phyloP scores from a whole-genome alignment of 2,113 vertebrate genomes.

The Kryptolebias marmoratus region DNA sequence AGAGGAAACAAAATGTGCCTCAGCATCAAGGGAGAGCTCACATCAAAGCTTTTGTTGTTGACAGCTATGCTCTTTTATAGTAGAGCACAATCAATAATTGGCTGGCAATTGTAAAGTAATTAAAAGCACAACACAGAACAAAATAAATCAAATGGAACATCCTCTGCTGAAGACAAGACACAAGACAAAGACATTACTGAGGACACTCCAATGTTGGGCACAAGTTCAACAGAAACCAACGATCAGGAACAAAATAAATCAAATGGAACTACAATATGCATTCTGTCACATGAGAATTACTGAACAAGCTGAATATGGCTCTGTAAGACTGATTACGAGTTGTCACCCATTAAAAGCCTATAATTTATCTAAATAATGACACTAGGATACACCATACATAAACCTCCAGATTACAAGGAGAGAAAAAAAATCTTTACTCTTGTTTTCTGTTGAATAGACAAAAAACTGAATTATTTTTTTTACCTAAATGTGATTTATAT shows the following conservation, averaged over 20 bases:
- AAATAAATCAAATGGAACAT: constrained; percentile 1
- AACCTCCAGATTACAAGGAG: neutral
- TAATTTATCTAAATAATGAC: neutral
- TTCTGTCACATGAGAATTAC: neutral
- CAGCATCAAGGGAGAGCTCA: neutral
- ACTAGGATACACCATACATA: neutral
- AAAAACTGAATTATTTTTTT: neutral
- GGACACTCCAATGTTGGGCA: no score
- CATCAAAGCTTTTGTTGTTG: neutral
- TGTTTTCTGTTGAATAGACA: neutral
- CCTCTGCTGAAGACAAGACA: no score
- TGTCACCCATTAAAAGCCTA: neutral
- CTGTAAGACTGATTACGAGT: neutral
- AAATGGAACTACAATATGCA: constrained; percentile 1
- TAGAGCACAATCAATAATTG: neutral
- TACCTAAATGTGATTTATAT: neutral
- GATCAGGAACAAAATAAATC: neutral
- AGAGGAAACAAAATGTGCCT: neutral
- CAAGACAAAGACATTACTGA: no score
- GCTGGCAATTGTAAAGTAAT: constrained; percentile 8
- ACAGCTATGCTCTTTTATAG: constrained; percentile 1
- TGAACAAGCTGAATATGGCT: neutral
- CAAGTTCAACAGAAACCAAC: no score
- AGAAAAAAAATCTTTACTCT: neutral
- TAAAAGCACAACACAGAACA: neutral